Conservation (phyloP, 2,113 vertebrate genomes). For the Hylia prasina region DNA sequence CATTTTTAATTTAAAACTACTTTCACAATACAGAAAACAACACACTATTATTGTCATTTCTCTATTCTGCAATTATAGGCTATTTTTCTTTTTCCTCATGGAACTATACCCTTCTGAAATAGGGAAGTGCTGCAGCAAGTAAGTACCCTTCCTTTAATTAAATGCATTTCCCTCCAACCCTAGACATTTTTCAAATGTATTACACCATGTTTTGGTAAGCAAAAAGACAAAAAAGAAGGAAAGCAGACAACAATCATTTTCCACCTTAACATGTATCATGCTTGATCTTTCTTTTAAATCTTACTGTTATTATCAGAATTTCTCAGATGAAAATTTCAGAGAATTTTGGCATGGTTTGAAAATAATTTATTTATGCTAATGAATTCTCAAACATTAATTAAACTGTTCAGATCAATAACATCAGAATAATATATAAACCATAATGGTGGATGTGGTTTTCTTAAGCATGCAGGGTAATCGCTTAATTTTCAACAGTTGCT, state of each 20-base stretch:
- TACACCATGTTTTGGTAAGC: neutral
- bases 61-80: neutral
- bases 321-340: neutral
- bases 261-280: neutral
- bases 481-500: slow-evolving; percentile 32
- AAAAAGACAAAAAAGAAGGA: neutral
- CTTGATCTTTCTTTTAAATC: neutral
- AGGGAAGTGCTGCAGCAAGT: neutral
- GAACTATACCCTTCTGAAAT: neutral
- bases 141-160: neutral
- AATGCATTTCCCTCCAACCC: neutral
- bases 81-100: neutral
- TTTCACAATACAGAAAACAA: neutral
- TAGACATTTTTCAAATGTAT: neutral
- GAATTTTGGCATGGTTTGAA: neutral
- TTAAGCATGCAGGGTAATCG: neutral
- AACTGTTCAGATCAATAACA: neutral
- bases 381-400: neutral
- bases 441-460: neutral
- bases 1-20: neutral
- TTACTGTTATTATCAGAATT: neutral
- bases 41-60: neutral
- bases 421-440: neutral
- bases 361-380: neutral
- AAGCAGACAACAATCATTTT: neutral